Percentiles rank a stretch among this genome's conserved stretches.
These are phyloP conservation scores for Chymomyza procnemis DNA, from an alignment of 2,888 invertebrate species.

Conservation along the genomic window DNA sequence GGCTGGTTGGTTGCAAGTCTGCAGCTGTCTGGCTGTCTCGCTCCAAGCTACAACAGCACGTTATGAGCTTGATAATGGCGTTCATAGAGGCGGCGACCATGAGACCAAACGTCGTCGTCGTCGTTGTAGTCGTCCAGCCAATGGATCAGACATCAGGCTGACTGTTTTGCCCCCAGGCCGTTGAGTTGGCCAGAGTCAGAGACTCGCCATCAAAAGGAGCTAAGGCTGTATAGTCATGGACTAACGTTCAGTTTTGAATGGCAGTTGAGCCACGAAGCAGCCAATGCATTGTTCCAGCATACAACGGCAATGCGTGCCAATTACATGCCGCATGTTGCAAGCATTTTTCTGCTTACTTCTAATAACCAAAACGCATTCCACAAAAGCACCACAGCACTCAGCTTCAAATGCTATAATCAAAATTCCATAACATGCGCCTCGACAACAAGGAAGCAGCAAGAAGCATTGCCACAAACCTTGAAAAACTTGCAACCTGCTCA, in stretches of 20 bases:
- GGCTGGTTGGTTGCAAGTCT: slow-evolving; percentile 34
- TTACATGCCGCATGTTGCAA: slow-evolving; percentile 28
- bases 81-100: slow-evolving; percentile 26
- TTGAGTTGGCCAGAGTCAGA: slow-evolving; percentile 37
- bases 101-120: background rate
- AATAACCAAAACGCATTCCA: slow-evolving; percentile 20
- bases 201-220: slow-evolving; percentile 30
- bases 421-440: slow-evolving; percentile 58
- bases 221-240: slow-evolving; percentile 14
- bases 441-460: slow-evolving; percentile 9
- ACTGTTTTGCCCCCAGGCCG: slow-evolving; percentile 10
- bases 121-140: slow-evolving; percentile 19
- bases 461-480: too few species aligned
- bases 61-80: slow-evolving; percentile 53
- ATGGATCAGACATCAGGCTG: slow-evolving; percentile 49
- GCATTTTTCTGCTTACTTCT: slow-evolving; percentile 12
- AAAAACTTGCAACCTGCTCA: background rate
- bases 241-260: slow-evolving; percentile 2
- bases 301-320: slow-evolving; percentile 55
- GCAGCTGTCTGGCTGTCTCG: background rate
- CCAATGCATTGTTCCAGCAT: background rate
- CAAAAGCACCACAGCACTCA: background rate
- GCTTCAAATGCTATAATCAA: slow-evolving; percentile 61
- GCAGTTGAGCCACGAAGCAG: slow-evolving; percentile 1
- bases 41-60: slow-evolving; percentile 4